These are phyloP conservation scores for Baryphthengus martii DNA, from an alignment of 2,113 vertebrate genomes.

Conservation along the genomic window DNA sequence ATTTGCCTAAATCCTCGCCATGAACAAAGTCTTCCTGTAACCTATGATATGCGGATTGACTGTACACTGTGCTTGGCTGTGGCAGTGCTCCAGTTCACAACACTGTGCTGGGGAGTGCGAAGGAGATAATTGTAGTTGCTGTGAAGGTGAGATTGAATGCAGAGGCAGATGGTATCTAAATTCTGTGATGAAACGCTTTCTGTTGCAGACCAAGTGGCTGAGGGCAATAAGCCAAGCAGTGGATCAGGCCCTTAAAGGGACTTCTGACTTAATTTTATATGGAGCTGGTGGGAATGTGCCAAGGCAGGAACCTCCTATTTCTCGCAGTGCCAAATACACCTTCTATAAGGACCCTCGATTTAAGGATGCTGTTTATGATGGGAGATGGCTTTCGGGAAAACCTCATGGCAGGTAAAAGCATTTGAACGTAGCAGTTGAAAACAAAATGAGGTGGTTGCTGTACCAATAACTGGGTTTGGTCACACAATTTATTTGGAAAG, in stretches of 20 bases:
- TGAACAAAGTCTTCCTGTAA: background rate
- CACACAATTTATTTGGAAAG: background rate
- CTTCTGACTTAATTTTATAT: slow-evolving; percentile 59
- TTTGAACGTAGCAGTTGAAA: background rate
- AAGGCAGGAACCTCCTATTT: slow-evolving; percentile 88
- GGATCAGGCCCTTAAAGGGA: slow-evolving; percentile 84
- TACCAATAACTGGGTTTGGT: background rate
- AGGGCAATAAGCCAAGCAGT: slow-evolving; percentile 93
- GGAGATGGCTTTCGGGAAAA: slow-evolving; percentile 90
- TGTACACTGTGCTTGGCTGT: background rate
- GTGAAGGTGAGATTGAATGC: background rate
- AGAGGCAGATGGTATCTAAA: background rate
- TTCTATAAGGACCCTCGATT: slow-evolving; percentile 94
- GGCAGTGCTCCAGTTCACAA: background rate
- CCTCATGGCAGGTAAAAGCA: slow-evolving; percentile 88
- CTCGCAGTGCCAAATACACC: slow-evolving; percentile 89
- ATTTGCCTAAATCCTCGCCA: background rate
- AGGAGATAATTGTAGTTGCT: background rate
- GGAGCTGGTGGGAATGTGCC: slow-evolving; percentile 66
- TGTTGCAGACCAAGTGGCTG: slow-evolving; percentile 89
- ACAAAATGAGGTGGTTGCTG: background rate
- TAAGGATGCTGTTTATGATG: slow-evolving; percentile 89
- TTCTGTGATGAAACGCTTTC: background rate
- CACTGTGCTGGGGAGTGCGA: background rate
- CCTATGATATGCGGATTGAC: background rate